Evolutionary conservation across 2,888 invertebrate species (phyloP).

Genomic region (Noctua janthina): DNA sequence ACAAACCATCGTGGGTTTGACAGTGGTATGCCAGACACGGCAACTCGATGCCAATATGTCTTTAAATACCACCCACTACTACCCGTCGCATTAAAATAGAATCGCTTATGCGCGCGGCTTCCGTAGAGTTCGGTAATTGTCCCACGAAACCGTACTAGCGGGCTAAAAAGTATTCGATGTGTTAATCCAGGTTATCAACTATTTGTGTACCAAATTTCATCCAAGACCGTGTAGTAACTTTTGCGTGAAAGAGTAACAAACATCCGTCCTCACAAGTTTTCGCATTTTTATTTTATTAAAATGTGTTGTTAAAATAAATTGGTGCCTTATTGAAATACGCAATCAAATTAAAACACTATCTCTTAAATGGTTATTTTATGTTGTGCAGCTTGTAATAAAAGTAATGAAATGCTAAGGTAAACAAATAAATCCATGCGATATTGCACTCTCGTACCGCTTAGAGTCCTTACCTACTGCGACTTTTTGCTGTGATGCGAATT

Average conservation of each 20-base stretch:
- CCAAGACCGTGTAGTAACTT: background rate
- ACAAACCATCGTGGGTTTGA: too few species aligned
- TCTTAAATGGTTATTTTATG: background rate
- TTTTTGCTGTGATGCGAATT: background rate
- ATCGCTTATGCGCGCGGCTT: too few species aligned
- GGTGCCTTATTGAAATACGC: background rate
- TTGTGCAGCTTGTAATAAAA: background rate
- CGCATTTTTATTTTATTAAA: background rate
- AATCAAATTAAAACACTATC: background rate
- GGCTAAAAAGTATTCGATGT: background rate
- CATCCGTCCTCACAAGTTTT: background rate
- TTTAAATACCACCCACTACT: too few species aligned
- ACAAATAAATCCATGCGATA: conserved; percentile 3
- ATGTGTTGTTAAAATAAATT: conserved; percentile 1
- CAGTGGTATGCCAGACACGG: too few species aligned
- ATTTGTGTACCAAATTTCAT: background rate
- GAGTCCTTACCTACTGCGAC: background rate
- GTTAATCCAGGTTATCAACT: background rate
- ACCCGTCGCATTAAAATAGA: too few species aligned
- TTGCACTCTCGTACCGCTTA: background rate
- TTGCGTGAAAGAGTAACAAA: background rate
- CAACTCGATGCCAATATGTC: too few species aligned
- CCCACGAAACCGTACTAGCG: background rate
- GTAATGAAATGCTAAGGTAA: background rate
- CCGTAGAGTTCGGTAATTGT: too few species aligned